Evolutionary conservation across 2,888 invertebrate species (phyloP).

Genomic region (Orthosia cruda): DNA sequence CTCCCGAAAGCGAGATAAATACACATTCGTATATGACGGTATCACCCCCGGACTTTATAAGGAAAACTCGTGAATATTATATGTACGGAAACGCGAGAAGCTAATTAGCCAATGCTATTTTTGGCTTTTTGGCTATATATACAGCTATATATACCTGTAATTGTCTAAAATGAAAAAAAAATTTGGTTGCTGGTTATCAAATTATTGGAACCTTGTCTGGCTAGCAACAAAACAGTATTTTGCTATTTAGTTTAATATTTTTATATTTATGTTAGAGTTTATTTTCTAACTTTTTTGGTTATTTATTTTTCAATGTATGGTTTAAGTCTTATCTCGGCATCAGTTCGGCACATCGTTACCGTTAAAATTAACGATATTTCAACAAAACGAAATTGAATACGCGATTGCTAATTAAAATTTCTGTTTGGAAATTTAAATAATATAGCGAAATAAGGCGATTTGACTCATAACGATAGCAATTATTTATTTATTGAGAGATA

Average conservation of each 20-base stretch:
- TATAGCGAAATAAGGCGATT: slow-evolving; percentile 40
- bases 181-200: too few species aligned
- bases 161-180: too few species aligned
- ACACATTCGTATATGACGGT: slow-evolving; percentile 16
- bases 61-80: slow-evolving; percentile 55
- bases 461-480: slow-evolving; percentile 23
- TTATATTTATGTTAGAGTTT: too few species aligned
- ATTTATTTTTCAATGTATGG: too few species aligned
- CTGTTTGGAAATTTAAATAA: slow-evolving; percentile 67
- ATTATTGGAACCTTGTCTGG: too few species aligned
- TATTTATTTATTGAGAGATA: slow-evolving; percentile 45
- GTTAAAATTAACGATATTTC: slow-evolving; percentile 72
- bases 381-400: slow-evolving; percentile 58
- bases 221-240: too few species aligned
- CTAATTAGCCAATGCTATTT: slow-evolving; percentile 25
- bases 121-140: background rate
- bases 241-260: too few species aligned
- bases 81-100: slow-evolving; percentile 32
- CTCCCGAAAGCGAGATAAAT: slow-evolving; percentile 25
- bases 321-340: slow-evolving; percentile 28
- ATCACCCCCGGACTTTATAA: slow-evolving; percentile 24
- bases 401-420: slow-evolving; percentile 70
- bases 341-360: slow-evolving; percentile 51
- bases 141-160: too few species aligned
- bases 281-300: too few species aligned